Evolutionary conservation across 2,888 invertebrate species (phyloP), one percentile per base, ranked within the genome.

Genomic region (Cantharis rufa): DNA sequence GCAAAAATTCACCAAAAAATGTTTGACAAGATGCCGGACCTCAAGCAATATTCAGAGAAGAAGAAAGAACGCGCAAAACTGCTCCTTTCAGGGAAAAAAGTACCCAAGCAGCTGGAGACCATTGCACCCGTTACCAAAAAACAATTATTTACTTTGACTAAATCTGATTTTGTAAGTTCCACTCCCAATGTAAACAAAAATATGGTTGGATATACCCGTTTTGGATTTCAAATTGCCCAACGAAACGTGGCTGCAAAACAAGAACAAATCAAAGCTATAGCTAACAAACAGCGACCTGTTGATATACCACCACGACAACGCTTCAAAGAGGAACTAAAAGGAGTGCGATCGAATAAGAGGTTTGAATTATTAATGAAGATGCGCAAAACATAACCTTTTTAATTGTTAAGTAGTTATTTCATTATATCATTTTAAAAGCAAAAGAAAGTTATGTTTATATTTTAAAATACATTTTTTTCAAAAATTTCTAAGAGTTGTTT

Each of bases 361-460:
- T 94, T 94, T 82, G 93, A 94, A 74, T 85, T 94, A 73, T 92
- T 93, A 82, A 94, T 94, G 94, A 89, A 91, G 81, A 89, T 92
- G 86, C 90, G 93, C 18, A 91, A 82, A 18, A 81, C 81, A 62
- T 76, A 77, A 69, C 1, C 9, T 24, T 24, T 24, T 24, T 24
- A 24, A 24, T 24, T 24, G 3, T 21, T 21, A 7, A 4, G 4
- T 4, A 21, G 21, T 18, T 18, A 18, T 3, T 18, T 18, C 18
- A 18, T 18, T 18, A 18, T 18, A 18, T 5, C 5, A 21, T 21
- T 21, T 21, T 5, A 4, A 21, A 21, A 21, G 5, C 5, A 5
- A 7, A 21, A 21, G 1, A 21, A 5, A 21, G 4, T 21, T 21
- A 5, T 0, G 5, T 7, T 5, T 21, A n/a, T n/a, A n/a, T n/a